Percentiles rank a stretch among this genome's conserved stretches.
These are phyloP conservation scores for Drosophila mettleri DNA, from an alignment of 2,888 invertebrate species.

Conservation along the genomic window DNA sequence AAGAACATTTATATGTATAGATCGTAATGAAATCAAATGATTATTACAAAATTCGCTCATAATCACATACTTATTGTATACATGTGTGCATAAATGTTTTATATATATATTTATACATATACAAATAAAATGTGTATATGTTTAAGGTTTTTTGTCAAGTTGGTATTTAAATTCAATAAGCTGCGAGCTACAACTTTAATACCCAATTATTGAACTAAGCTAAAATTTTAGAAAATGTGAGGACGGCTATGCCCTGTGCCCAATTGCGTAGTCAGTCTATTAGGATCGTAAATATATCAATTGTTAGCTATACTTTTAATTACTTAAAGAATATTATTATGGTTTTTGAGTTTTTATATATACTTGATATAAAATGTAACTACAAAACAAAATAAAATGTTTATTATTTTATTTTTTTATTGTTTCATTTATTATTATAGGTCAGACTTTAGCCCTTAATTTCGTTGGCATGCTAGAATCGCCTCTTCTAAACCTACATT, in stretches of 20 bases:
- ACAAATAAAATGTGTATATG: neutral
- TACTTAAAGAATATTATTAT: too few relatives aligned
- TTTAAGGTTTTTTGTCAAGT: neutral
- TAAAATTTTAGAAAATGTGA: conserved; percentile 12
- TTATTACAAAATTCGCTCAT: conserved; percentile 45
- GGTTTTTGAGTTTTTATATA: too few relatives aligned
- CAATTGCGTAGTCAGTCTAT: neutral
- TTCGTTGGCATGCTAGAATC: neutral
- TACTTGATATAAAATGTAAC: too few relatives aligned
- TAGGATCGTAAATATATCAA: neutral
- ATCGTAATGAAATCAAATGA: conserved; percentile 55
- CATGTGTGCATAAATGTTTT: neutral
- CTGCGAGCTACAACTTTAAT: conserved; percentile 45
- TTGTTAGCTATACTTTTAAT: too few relatives aligned
- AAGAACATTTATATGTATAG: conserved; percentile 29
- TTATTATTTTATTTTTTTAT: too few relatives aligned
- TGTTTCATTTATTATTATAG: neutral
- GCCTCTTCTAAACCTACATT: neutral
- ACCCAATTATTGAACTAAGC: conserved; percentile 26
- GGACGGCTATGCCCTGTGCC: conserved; percentile 5
- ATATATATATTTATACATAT: neutral
- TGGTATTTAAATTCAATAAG: conserved; percentile 65
- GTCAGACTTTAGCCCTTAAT: neutral
- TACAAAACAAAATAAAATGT: too few relatives aligned
- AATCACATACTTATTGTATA: conserved; percentile 26